Evolutionary conservation across 2,797 vertebrate species (phyloP), one percentile per base, ranked within the genome.

Genomic region (Hafferia zeledoni): DNA sequence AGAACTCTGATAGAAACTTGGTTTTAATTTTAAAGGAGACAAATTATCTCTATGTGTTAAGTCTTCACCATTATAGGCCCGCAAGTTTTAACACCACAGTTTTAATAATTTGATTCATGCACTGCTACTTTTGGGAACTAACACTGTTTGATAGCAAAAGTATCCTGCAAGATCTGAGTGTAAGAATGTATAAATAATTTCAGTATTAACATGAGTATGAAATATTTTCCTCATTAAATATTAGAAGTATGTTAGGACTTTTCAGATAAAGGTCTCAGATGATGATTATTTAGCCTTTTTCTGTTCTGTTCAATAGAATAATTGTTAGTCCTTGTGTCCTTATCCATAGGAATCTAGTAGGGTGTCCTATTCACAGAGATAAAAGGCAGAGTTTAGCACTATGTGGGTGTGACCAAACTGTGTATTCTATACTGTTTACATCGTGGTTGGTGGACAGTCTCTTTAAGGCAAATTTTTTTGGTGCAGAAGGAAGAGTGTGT

Each of bases 401-500:
- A 31, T 43, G 60, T 11, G 28, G 7, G 13, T 43, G 41, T 43
- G 41, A 43, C 41, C 14, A 63, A 63, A 63, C 60, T 37, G 16
- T 43, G 30, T 17, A 23, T 43, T 43, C 39, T 63, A 17, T 14
- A 31, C 10, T 14, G 43, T 7, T 30, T 31, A 31, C 17, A 18
- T 7, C 13, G 12, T 41, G 27, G 37, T 61, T 41, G 27, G 16
- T 50, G 49, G 49, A 27, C 27, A 50, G 27, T 50, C 3, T 28
- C 50, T 52, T 28, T 52, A 52, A 52, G 27, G 27, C 27, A 52
- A 8, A 4, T 27, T 75, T 74, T 56, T 56, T 55, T 25, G 1
- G 15, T 59, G 13, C 13, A 72, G 13, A 9, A 76, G 8, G 3
- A 71, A 15, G 4, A 61, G 1, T 0, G 0, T 52, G 11, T 5